phyloP scores from a whole-genome alignment of 2,113 vertebrate species.

The Heptranchias perlo region DNA sequence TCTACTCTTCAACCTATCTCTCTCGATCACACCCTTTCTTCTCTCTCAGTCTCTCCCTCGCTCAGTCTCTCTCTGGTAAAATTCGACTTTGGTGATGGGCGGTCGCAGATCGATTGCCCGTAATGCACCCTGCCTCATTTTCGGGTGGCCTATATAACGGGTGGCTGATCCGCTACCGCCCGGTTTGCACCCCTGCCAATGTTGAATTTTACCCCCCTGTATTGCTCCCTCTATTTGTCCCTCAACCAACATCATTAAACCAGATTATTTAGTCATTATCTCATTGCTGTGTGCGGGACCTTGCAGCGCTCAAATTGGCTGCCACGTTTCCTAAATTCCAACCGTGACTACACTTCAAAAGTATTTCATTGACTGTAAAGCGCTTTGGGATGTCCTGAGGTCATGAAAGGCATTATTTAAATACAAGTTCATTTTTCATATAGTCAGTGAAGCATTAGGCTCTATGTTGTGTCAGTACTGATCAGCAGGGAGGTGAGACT shows the following conservation, averaged over 20 bases:
- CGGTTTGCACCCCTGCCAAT: neutral
- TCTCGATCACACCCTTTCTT: neutral
- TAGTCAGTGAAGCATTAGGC: neutral
- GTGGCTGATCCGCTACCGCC: neutral
- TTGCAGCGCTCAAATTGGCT: neutral
- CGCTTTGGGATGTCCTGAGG: neutral
- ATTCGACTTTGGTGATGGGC: neutral
- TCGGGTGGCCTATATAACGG: neutral
- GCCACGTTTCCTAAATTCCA: neutral
- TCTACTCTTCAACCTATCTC: neutral
- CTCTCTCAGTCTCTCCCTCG: neutral
- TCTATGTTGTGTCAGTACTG: neutral
- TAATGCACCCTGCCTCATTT: neutral
- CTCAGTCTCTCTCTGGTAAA: neutral
- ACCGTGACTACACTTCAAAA: neutral
- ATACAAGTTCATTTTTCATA: neutral
- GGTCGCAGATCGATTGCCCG: neutral
- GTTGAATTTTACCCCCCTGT: neutral
- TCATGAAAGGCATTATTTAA: neutral
- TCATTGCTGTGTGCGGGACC: neutral
- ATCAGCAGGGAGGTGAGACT: neutral
- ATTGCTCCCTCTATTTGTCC: neutral
- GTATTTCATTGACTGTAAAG: neutral
- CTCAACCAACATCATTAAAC: neutral
- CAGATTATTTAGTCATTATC: neutral